Base-by-base conservation (phyloP, 2,888 invertebrate genomes). In the Himalopsyche japonica region DNA sequence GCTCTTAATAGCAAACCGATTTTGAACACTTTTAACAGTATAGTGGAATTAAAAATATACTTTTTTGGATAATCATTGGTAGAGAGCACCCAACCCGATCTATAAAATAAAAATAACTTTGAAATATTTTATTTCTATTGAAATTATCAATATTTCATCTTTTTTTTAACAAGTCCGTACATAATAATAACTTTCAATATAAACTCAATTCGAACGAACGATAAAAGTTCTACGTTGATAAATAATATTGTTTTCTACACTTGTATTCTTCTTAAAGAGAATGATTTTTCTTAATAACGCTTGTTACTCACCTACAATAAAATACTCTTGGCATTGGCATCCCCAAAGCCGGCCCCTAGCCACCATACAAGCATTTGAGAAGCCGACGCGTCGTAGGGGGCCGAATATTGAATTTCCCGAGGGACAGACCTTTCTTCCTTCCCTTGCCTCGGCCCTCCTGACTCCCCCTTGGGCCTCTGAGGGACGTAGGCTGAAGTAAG, bases 391-490 rank as follows among this genome's bases (percentile, higher is more conserved):
- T 82, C 49, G 79, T 90, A 91, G 92, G 91, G 92, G 92, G 92
- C 92, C 92, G 92, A 92, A 92, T 92, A 92, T 92, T 92, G 92
- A 92, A 92, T 92, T 92, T 92, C 92, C 92, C 92, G 91, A 91
- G 92, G 92, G 92, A 92, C 92, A 92, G 92, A 92, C 92, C 92
- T 48, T 80, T 82, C 64, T 82, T 80, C 80, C 87, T 80, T 79
- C 76, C 84, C 47, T 43, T 88, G 91, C 91, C 90, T 90, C 92
- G 92, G 91, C 92, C 91, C 90, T 89, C 90, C 88, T 88, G 6
- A 32, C 70, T 79, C 27, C 64, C 81, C 37, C 79, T 79, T n/a
- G 49, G 49, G 49, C 57, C 57, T 57, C 57, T 57, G 24, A 57
- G 57, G 57, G 57, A 57, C 57, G 57, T 24, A 57, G 57, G 57